Base-by-base conservation (phyloP, 2,888 invertebrate genomes). In the Dascillus cervinus region DNA sequence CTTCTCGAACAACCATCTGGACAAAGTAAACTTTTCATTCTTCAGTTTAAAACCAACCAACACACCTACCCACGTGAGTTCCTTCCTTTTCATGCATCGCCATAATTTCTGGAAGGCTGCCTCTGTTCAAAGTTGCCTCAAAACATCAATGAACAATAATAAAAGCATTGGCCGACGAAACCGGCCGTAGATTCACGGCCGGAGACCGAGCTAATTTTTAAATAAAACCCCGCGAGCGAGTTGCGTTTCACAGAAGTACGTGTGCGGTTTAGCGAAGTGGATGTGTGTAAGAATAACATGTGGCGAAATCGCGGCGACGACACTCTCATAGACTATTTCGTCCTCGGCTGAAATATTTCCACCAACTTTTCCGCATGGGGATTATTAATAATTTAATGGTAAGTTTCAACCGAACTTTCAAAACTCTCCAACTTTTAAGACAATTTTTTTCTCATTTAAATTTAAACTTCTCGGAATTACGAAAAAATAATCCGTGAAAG, bases 121-220 rank as follows among this genome's bases (percentile, higher is more conserved):
- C n/a, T n/a, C n/a, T n/a, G n/a, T n/a, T n/a, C n/a, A n/a, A n/a
- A 26, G 11, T 26, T 14, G 15, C 11, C n/a, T 14, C 26, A 13
- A 26, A 26, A 26, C 14, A 26, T n/a, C n/a, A 11, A 17, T 26
- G 26, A 26, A 26, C 14, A 13, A 26, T 11, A 13, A 26, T 2
- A 8, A 26, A 6, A 25, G 9, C 14, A 13, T 25, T 26, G 22
- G 38, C 23, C 30, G 29, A 24, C 34, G 38, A 34, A n/a, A 32
- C 35, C 26, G 8, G 26, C 36, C 46, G 38, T 37, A 19, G 23
- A 37, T 32, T 42, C 37, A 43, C 46, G 43, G 40, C 29, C 45
- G 45, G 37, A 37, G 35, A 40, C 41, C 39, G 39, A 44, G 44
- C 49, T 51, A 52, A 51, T 50, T 52, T 51, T 46, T 47, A n/a